phyloP scores from a whole-genome alignment of 2,113 vertebrate species.

The Podarcis muralis region DNA sequence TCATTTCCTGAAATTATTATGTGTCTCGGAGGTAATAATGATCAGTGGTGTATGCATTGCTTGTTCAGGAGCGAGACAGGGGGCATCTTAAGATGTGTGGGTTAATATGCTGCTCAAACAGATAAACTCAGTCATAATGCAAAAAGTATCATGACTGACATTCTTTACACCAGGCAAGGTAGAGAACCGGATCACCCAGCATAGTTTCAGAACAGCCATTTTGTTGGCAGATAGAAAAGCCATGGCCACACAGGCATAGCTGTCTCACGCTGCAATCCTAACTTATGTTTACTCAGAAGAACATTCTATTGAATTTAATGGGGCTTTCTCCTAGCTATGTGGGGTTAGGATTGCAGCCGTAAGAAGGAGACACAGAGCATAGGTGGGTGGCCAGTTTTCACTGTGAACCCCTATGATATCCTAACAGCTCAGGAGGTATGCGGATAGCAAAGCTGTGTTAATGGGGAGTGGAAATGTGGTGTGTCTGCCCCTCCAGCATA shows the following conservation, averaged over 20 bases:
- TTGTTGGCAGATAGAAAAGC: not conserved
- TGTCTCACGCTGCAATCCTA: too few relatives aligned
- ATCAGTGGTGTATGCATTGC: slow-evolving; percentile 42
- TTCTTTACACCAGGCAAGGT: not conserved
- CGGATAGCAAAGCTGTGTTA: too few relatives aligned
- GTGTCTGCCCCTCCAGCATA: too few relatives aligned
- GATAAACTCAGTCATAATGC: slow-evolving; percentile 26
- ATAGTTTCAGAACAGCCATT: not conserved
- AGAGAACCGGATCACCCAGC: not conserved
- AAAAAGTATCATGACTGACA: slow-evolving; percentile 22
- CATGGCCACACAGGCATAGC: not conserved
- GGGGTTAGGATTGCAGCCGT: not conserved
- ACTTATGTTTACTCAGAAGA: not conserved
- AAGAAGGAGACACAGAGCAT: not conserved
- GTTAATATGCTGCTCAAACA: slow-evolving; percentile 35
- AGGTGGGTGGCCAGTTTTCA: not conserved
- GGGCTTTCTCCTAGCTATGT: too few relatives aligned
- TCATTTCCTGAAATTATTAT: slow-evolving; percentile 61
- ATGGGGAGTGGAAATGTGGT: too few relatives aligned
- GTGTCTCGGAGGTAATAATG: slow-evolving; percentile 44
- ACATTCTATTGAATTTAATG: too few relatives aligned
- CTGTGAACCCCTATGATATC: not conserved
- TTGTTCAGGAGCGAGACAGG: slow-evolving; percentile 43
- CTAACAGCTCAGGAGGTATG: not conserved
- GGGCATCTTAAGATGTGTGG: slow-evolving; percentile 4